Evolutionary conservation across 1,140 invertebrate species (phyloP), one percentile per base, ranked within the genome.

Genomic region (Oscheius sp.): DNA sequence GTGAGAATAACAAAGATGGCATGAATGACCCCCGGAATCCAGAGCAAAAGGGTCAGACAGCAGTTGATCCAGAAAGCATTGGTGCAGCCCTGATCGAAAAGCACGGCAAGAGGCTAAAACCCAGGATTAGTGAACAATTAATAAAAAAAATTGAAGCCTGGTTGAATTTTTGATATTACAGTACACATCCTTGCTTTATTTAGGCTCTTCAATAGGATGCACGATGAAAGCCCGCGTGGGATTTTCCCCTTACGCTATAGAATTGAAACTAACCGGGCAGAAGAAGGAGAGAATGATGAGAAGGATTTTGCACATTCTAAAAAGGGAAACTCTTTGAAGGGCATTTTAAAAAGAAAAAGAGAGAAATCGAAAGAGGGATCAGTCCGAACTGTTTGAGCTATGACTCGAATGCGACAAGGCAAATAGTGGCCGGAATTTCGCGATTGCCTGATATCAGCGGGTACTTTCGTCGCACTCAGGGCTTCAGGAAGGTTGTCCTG

Each of bases 21-120:
- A 46, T 67, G 64, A 26, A 67, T 67, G 4, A 67, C 38, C 7
- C 64, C 64, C n/a, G 64, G 64, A 67, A 67, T 45, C 64, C 64
- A 67, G 3, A 67, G 18, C 18, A 67, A 23, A 4, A 67, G 32
- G 7, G 64, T 67, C 15, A 67, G 64, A 29, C 20, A 15, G n/a
- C 3, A 67, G 64, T 67, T 67, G 36, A 67, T 67, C 3, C 31
- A 28, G 64, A 67, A 59, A 18, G 36, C 32, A 10, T n/a, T 2
- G 64, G 36, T 45, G 23, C 64, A 67, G 15, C 64, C 64, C 29
- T 67, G 32, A 29, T 67, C 64, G 26, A 67, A 49, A n/a, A 67
- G 3, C 23, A 67, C 36, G 3, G 64, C 64, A 3, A 67, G 64
- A 3, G 64, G 64, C 64, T 67, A 38, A 67, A 67, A 67, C 23